These are phyloP conservation scores for Campoletis raptor DNA, from an alignment of 2,888 invertebrate genomes.

Conservation along the genomic window DNA sequence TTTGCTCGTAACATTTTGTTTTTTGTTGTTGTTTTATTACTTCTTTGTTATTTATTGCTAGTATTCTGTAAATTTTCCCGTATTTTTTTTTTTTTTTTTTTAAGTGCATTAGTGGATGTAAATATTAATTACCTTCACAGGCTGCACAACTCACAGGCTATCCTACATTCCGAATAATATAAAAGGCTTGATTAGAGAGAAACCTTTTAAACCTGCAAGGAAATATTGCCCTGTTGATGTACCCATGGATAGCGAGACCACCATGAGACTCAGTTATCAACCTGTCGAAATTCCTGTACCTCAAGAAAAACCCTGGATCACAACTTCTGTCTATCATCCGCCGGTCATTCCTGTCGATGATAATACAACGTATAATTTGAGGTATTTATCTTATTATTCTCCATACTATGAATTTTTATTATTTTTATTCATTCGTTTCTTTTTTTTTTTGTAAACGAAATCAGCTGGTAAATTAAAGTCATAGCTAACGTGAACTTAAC, in stretches of 20 bases:
- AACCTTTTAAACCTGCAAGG: slow-evolving; percentile 85
- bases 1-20: background rate
- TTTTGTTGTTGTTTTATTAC: background rate
- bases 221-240: slow-evolving; percentile 86
- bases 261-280: slow-evolving; percentile 86
- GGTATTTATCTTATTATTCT: slow-evolving; percentile 80
- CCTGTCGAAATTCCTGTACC: slow-evolving; percentile 83
- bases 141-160: slow-evolving; percentile 88
- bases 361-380: slow-evolving; percentile 87
- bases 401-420: slow-evolving; percentile 2
- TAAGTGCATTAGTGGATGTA: background rate
- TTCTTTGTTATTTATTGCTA: background rate
- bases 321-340: slow-evolving; percentile 82
- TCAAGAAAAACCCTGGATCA: slow-evolving; percentile 84
- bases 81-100: background rate
- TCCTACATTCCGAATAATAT: slow-evolving; percentile 87
- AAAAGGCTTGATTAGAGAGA: slow-evolving; percentile 84
- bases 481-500: background rate
- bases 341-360: slow-evolving; percentile 85
- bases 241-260: slow-evolving; percentile 86
- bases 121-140: slow-evolving; percentile 78
- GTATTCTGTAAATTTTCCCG: background rate
- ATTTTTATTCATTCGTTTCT: background rate
- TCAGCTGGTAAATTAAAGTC: background rate
- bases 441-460: background rate